Evolutionary conservation across 2,113 vertebrate genomes (phyloP).

Genomic region (Microtus richardsoni): DNA sequence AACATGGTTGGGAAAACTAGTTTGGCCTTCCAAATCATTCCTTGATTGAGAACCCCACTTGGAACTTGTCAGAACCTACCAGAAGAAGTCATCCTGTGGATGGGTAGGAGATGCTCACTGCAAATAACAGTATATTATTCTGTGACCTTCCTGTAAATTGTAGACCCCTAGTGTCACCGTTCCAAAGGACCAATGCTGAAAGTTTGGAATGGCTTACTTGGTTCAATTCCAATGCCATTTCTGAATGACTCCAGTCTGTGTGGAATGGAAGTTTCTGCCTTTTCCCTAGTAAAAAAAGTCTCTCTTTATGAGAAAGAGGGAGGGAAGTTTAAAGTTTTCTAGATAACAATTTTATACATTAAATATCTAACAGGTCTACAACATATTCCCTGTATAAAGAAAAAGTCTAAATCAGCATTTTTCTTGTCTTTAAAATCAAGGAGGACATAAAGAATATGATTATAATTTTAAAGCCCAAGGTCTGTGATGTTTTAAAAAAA

Average conservation of each 20-base stretch:
- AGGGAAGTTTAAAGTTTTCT: background rate
- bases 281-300: background rate
- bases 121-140: background rate
- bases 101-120: background rate
- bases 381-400: background rate
- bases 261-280: background rate
- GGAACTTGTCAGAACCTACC: background rate
- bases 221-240: background rate
- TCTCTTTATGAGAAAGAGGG: background rate
- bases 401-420: background rate
- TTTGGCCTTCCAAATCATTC: background rate
- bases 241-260: background rate
- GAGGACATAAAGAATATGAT: background rate
- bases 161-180: background rate
- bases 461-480: constrained; percentile 4
- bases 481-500: background rate
- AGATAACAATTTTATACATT: background rate
- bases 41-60: background rate
- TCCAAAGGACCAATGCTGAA: background rate
- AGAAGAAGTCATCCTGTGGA: background rate
- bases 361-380: background rate
- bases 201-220: background rate
- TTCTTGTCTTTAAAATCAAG: constrained; percentile 39
- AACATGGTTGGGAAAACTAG: background rate
- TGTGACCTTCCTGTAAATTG: background rate